phyloP scores from a whole-genome alignment of 2,888 invertebrate species.

The Netelia virgata region DNA sequence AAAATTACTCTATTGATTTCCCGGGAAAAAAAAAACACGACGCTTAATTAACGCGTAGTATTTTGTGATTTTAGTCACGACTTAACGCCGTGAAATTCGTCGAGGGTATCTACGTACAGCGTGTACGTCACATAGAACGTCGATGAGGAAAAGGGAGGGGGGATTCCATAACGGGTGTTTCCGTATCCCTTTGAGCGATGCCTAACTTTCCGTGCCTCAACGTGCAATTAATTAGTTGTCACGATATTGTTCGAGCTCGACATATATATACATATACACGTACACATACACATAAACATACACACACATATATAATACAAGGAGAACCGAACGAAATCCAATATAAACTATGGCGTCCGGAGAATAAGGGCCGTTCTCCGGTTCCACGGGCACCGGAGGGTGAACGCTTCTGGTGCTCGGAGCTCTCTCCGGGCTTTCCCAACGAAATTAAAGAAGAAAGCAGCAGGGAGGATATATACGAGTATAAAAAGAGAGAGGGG shows the following conservation, averaged over 20 bases:
- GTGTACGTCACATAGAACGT: background rate
- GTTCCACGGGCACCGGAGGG: background rate
- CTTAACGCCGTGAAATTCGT: background rate
- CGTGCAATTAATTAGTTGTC: constrained; percentile 35
- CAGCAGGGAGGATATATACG: background rate
- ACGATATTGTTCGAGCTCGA: constrained; percentile 16
- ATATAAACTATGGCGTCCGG: constrained; percentile 44
- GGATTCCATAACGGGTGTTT: background rate
- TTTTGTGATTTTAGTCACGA: too few species aligned
- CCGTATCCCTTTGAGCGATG: background rate
- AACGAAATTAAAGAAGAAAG: constrained; percentile 49
- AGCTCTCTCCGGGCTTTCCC: constrained; percentile 1
- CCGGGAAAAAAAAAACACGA: too few species aligned
- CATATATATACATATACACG: background rate
- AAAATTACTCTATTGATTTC: too few species aligned
- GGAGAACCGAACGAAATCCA: constrained; percentile 26
- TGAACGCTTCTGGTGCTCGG: background rate
- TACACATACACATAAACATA: background rate
- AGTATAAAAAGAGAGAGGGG: background rate
- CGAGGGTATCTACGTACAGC: background rate
- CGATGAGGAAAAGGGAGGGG: background rate
- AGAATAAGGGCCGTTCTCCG: constrained; percentile 18
- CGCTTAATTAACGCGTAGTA: too few species aligned
- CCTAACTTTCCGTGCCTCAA: constrained; percentile 24
- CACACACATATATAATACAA: background rate